A percentile compares a stretch with the other conserved stretches of the same genome.
These are phyloP conservation scores for Cygnus buccinator DNA, from an alignment of 2,113 vertebrate genomes.

Conservation along the genomic window DNA sequence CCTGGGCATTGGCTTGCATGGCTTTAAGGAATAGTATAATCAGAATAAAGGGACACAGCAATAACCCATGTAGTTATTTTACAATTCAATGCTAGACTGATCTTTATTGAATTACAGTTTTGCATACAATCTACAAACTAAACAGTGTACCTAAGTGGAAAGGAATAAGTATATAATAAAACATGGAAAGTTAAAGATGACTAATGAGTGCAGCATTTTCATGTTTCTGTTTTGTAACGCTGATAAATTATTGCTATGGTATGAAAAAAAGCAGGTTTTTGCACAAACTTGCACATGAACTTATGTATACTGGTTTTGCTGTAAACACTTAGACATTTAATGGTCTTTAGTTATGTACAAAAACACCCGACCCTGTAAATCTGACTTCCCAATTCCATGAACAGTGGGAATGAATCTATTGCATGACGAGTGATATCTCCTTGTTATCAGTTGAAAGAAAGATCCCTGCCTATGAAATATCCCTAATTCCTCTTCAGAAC, in stretches of 20 bases:
- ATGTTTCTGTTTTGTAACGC: background rate
- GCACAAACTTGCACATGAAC: background rate
- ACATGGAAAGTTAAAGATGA: background rate
- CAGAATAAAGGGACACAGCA: background rate
- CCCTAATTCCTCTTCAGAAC: background rate
- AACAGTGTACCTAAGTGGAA: background rate
- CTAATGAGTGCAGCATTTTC: background rate
- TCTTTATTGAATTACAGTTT: slow-evolving; percentile 1
- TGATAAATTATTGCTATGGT: background rate
- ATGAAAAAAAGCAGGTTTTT: background rate
- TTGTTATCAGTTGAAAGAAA: background rate
- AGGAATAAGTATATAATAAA: background rate
- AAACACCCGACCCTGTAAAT: background rate
- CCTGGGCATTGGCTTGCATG: background rate
- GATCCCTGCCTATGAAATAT: background rate
- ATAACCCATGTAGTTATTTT: background rate
- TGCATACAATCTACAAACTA: background rate
- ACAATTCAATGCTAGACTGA: background rate
- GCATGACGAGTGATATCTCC: background rate
- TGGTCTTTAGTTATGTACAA: background rate
- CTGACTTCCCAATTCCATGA: background rate
- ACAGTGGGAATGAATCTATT: background rate
- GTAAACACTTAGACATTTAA: background rate
- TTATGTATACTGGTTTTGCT: background rate
- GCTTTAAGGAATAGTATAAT: background rate